Evolutionary conservation across 2,113 vertebrate species (phyloP), one percentile per base, ranked within the genome.

Genomic region (Thymallus thymallus): DNA sequence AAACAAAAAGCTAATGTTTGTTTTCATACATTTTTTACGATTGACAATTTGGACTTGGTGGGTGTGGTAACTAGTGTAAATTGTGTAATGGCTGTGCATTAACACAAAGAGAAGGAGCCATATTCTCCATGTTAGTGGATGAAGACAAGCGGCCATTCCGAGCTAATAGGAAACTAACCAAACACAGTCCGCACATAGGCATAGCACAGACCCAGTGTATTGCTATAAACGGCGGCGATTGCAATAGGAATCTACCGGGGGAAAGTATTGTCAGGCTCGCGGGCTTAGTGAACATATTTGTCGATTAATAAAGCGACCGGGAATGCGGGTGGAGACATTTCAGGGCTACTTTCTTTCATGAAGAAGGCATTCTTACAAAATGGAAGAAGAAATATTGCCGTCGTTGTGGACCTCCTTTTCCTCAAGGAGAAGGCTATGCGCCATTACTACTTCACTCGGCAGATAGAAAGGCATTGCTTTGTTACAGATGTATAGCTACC

Each of bases 41-140:
- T 10, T 41, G 2, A 3, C 35, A 41, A 41, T 41, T 41, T 10
- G 0, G 9, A 12, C 2, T 41, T 41, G 10, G 35, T 41, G 7
- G 35, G 9, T 41, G 35, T 41, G 35, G 35, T 41, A 41, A 10
- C 35, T 41, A 41, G 35, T 3, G 35, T 41, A 41, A 41, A 41
- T 9, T 9, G 35, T 41, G 35, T 41, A 41, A 41, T 94, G 94
- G 94, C 94, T 92, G 94, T 90, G 94, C 89, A 83, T 78, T 90
- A 91, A 94, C 95, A 94, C 95, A 95, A 95, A 96, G 93, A 95
- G 93, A 94, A 95, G 95, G 93, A 96, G 95, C 96, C 96, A 97
- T 97, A 92, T 96, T 96, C 94, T 92, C 92, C 92, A 89, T 91
- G 92, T 93, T 93, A 92, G 94, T 94, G 91, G 90, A 93, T 91